phyloP scores from a whole-genome alignment of 1,140 invertebrate genomes.

The Plutomurus gul region DNA sequence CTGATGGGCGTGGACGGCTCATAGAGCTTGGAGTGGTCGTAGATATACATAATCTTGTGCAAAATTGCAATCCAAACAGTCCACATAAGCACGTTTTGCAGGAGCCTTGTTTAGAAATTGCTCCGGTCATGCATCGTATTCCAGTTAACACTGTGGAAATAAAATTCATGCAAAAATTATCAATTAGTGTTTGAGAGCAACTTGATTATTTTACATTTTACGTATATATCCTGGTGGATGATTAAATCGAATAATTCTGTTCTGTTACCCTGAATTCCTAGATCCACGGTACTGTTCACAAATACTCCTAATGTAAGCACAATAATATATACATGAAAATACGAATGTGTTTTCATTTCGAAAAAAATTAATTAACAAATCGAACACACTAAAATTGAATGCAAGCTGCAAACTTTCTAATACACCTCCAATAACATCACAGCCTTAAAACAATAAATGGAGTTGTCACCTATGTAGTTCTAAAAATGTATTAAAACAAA shows the following conservation, averaged over 20 bases:
- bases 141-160: not conserved
- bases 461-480: too few species aligned
- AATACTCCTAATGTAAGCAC: not conserved
- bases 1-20: not conserved
- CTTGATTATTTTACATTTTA: too few species aligned
- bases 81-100: not conserved
- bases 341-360: not conserved
- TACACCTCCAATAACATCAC: too few species aligned
- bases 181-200: too few species aligned
- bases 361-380: too few species aligned
- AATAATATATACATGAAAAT: not conserved
- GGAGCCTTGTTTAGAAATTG: not conserved
- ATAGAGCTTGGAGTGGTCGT: not conserved
- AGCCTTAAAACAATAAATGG: too few species aligned
- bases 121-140: not conserved
- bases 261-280: not conserved
- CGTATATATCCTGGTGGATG: not conserved
- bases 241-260: too few species aligned
- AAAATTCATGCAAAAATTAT: not conserved
- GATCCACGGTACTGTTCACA: not conserved
- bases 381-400: too few species aligned
- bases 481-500: too few species aligned
- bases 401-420: too few species aligned
- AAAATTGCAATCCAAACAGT: not conserved
- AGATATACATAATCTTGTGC: not conserved